Percentiles rank a stretch among this genome's conserved stretches.
phyloP scores from a whole-genome alignment of 2,888 invertebrate genomes.

The Ectobius pallidus region DNA sequence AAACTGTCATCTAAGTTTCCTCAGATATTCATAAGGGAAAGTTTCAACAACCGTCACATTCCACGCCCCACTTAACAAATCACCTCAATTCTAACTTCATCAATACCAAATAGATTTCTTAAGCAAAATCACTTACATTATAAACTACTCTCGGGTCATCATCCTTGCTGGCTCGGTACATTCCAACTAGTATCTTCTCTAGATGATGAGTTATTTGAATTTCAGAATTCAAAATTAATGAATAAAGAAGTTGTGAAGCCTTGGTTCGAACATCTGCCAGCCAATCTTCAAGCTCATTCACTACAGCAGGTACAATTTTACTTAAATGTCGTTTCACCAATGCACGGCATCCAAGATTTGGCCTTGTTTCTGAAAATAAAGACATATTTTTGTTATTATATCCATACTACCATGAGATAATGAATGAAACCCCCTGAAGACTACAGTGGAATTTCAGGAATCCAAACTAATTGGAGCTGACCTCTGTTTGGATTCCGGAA shows the following conservation, averaged over 20 bases:
- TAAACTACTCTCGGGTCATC: conserved; percentile 67
- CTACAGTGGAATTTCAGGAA: neutral
- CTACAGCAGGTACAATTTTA: conserved; percentile 74
- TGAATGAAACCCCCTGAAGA: too few relatives aligned
- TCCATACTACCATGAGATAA: too few relatives aligned
- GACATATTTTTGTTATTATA: too few relatives aligned
- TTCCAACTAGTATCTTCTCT: conserved; percentile 62
- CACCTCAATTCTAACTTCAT: too few relatives aligned
- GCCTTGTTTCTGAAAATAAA: conserved; percentile 57
- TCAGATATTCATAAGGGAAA: too few relatives aligned
- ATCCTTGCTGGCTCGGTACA: conserved; percentile 69
- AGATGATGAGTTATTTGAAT: conserved; percentile 73
- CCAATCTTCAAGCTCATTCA: conserved; percentile 79
- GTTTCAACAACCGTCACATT: too few relatives aligned
- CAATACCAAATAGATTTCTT: too few relatives aligned
- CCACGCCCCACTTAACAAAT: too few relatives aligned
- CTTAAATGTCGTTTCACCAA: conserved; percentile 77
- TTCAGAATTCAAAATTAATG: conserved; percentile 75
- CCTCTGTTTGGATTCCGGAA: too few relatives aligned
- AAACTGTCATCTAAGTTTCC: too few relatives aligned
- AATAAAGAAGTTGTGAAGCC: conserved; percentile 75
- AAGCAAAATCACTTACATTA: conserved; percentile 62
- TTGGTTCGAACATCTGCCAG: conserved; percentile 70
- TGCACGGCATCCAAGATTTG: conserved; percentile 84
- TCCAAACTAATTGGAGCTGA: too few relatives aligned